A percentile compares a stretch with the other conserved stretches of the same genome.
Evolutionary conservation across 35 echinoderm and acorn worm species (phyloP).

Genomic region (Amphiura filiformis): DNA sequence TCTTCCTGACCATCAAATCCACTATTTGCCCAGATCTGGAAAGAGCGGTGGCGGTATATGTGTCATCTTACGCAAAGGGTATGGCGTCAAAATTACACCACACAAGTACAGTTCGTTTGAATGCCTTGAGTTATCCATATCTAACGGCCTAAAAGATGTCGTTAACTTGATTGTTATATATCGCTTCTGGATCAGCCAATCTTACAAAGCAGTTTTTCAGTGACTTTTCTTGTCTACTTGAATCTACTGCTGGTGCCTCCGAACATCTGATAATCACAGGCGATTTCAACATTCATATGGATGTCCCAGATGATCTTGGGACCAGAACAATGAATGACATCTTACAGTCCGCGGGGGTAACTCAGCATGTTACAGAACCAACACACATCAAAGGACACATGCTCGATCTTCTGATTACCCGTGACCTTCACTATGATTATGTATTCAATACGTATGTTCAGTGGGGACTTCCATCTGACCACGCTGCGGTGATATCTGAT

Average conservation of each 20-base stretch:
- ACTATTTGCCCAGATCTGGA: background rate
- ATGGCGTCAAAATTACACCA: background rate
- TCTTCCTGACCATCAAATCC: conserved; percentile 10
- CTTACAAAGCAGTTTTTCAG: background rate
- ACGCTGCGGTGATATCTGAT: background rate
- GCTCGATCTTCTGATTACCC: background rate
- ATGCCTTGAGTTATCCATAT: conserved; percentile 16
- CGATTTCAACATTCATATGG: conserved; percentile 1
- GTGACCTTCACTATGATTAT: conserved; percentile 8
- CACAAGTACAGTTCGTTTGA: conserved; percentile 25
- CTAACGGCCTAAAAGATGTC: background rate
- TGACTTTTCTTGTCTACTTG: background rate
- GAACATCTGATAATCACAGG: background rate
- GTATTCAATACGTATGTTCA: background rate
- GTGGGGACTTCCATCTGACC: conserved; percentile 11
- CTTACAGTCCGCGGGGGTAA: background rate
- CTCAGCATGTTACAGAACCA: conserved; percentile 13
- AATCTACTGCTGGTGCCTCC: background rate
- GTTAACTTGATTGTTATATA: conserved; percentile 27
- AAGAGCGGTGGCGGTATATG: conserved; percentile 45
- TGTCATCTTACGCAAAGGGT: conserved; percentile 14
- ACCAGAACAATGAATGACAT: conserved; percentile 14
- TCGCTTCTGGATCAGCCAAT: background rate
- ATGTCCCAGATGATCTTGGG: background rate
- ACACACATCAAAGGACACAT: background rate